Evolutionary conservation across 2,888 invertebrate species (phyloP), one percentile per base, ranked within the genome.

Genomic region (Plutella xylostella): DNA sequence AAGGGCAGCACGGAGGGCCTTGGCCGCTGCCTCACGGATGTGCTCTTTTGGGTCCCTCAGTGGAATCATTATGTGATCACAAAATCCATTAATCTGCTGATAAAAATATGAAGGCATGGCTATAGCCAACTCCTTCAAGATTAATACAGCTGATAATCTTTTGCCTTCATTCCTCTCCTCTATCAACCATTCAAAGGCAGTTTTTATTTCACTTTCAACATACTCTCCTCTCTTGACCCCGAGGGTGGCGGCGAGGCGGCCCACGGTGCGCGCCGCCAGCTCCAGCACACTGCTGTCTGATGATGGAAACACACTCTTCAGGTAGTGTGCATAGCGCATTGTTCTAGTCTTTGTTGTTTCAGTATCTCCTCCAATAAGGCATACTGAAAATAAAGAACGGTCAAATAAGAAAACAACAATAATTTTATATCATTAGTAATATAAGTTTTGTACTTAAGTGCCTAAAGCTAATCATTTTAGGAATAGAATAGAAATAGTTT

Each of bases 91-190:
- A 2, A 95, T 92, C 28, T 95, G 94, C 70, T 95, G 96, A 65
- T 93, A 98, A 72, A 99, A 99, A 70, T 96, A 96, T 19, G 98
- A 97, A 0, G 98, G 98, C 85, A 97, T 94, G n/a, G 94, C 92
- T 22, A 95, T 90, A 0, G 98, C 98, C 37, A 99, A 77, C 77
- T 99, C 98, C 56, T 93, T 89, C 18, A 98, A 75, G 42, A 98
- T 93, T 35, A 98, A 84, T 5, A 96, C 96, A 5, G 97, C 96
- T 17, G 96, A 96, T 58, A 95, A 92, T 46, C 96, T 87, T 65
- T 95, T 93, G 7, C 92, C 92, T 85, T 98, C 97, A 71, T 94
- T 90, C 56, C 96, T 86, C 60, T 96, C 97, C 43, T 92, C 93
- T 20, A 90, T 88, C 1, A 98, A 85, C 97, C 97, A 98, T 67